These are phyloP conservation scores for Fragum fragum DNA, from an alignment of 2,888 invertebrate genomes.

Conservation along the genomic window DNA sequence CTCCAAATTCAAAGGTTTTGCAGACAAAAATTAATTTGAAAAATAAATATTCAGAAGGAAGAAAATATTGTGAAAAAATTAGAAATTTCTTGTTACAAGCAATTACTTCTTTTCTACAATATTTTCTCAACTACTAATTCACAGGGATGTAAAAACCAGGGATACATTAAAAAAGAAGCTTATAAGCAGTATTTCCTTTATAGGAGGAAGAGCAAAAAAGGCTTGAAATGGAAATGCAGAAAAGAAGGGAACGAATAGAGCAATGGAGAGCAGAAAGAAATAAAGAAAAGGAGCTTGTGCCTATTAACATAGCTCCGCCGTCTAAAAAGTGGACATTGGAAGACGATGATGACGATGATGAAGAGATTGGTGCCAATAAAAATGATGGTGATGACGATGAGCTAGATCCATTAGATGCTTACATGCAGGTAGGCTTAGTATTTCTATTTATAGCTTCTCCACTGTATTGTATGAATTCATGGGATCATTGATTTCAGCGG, in stretches of 20 bases:
- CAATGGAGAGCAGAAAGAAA: slow-evolving; percentile 98
- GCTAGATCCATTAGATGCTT: slow-evolving; percentile 97
- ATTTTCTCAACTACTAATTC: no score
- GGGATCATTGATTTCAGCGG: no score
- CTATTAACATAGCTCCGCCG: slow-evolving; percentile 80
- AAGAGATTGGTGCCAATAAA: slow-evolving; percentile 88
- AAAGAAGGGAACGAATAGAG: slow-evolving; percentile 97
- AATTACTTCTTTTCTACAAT: no score
- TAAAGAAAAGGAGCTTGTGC: slow-evolving; percentile 93
- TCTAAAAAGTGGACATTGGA: slow-evolving; percentile 97
- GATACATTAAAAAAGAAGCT: no score
- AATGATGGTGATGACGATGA: slow-evolving; percentile 80
- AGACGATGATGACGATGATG: slow-evolving; percentile 96
- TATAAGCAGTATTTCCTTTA: no score
- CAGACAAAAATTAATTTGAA: no score
- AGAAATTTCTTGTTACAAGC: no score
- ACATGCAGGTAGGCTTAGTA: slow-evolving; percentile 92
- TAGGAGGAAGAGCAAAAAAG: slow-evolving; percentile 86
- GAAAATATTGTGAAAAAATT: no score
- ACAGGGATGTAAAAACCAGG: no score
- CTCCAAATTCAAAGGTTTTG: no score
- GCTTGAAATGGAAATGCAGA: slow-evolving; percentile 97
- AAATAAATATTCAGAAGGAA: no score
- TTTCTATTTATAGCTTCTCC: neutral
- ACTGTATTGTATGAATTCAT: neutral